A percentile compares a stretch with the other conserved stretches of the same genome.
phyloP scores from a whole-genome alignment of 1,140 invertebrate genomes.

The Camponotus floridanus region DNA sequence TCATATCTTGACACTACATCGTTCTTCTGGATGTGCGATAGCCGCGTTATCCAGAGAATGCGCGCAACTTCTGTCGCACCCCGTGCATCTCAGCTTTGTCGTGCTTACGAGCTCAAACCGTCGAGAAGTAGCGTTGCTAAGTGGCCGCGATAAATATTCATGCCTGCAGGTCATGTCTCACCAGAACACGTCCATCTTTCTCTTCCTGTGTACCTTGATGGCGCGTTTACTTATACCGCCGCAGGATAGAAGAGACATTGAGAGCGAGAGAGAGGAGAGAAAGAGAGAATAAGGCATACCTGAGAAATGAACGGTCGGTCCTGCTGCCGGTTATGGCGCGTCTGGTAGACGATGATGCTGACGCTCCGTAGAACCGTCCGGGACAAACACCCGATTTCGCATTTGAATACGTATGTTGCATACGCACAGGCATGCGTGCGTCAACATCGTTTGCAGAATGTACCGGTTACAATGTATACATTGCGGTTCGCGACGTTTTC shows the following conservation, averaged over 20 bases:
- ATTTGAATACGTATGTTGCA: not conserved
- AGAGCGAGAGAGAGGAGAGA: slow-evolving; percentile 29
- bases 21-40: slow-evolving; percentile 11
- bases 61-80: slow-evolving; percentile 47
- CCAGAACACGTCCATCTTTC: slow-evolving; percentile 64
- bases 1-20: not conserved
- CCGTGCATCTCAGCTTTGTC: slow-evolving; percentile 37
- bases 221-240: slow-evolving; percentile 65
- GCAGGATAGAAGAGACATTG: not conserved
- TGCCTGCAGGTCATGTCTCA: slow-evolving; percentile 58
- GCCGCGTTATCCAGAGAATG: not conserved
- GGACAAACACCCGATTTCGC: slow-evolving; percentile 43
- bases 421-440: not conserved
- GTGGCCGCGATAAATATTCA: slow-evolving; percentile 76
- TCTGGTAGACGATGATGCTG: slow-evolving; percentile 51
- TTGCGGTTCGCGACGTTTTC: not conserved
- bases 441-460: slow-evolving; percentile 20
- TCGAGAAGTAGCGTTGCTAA: slow-evolving; percentile 66
- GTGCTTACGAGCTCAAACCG: slow-evolving; percentile 42
- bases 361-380: slow-evolving; percentile 25
- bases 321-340: slow-evolving; percentile 56
- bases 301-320: slow-evolving; percentile 55
- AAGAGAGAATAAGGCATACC: slow-evolving; percentile 27
- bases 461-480: slow-evolving; percentile 29
- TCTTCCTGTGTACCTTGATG: slow-evolving; percentile 8